Evolutionary conservation across 2,888 invertebrate species (phyloP).

Genomic region (Eumacrocentrus americanus): DNA sequence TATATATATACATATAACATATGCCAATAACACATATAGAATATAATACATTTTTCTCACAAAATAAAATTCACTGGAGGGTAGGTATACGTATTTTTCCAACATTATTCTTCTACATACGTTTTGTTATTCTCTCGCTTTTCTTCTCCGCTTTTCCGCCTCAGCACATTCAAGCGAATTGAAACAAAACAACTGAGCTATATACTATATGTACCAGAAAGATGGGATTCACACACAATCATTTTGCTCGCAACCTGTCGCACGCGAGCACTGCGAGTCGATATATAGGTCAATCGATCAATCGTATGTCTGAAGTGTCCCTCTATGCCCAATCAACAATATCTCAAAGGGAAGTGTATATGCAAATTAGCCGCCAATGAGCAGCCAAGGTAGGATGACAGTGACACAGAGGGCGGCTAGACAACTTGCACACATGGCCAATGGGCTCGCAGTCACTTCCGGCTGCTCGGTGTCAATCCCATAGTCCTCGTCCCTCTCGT

Average conservation of each 20-base stretch:
- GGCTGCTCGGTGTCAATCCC: slow-evolving; percentile 56
- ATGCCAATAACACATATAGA: too few species aligned
- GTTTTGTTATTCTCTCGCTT: too few species aligned
- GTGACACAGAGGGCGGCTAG: slow-evolving; percentile 64
- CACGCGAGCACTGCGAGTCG: background rate
- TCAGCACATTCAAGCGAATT: background rate
- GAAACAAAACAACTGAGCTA: background rate
- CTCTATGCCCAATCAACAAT: background rate
- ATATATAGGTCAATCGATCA: background rate
- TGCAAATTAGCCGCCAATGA: slow-evolving; percentile 57
- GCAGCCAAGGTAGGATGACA: slow-evolving; percentile 64
- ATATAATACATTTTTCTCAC: too few species aligned
- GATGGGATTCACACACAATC: background rate
- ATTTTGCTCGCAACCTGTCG: background rate
- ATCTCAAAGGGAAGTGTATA: background rate
- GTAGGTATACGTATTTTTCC: too few species aligned
- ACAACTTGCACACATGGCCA: slow-evolving; percentile 64
- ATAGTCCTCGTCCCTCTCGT: slow-evolving; percentile 63
- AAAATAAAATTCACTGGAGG: too few species aligned
- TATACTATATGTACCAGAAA: background rate
- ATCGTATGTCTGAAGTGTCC: background rate
- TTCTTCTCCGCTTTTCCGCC: background rate
- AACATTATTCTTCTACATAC: too few species aligned
- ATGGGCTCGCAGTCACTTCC: slow-evolving; percentile 50
- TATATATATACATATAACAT: too few species aligned